Evolutionary conservation across 1,140 invertebrate species (phyloP).

Genomic region (Lethrus apterus): DNA sequence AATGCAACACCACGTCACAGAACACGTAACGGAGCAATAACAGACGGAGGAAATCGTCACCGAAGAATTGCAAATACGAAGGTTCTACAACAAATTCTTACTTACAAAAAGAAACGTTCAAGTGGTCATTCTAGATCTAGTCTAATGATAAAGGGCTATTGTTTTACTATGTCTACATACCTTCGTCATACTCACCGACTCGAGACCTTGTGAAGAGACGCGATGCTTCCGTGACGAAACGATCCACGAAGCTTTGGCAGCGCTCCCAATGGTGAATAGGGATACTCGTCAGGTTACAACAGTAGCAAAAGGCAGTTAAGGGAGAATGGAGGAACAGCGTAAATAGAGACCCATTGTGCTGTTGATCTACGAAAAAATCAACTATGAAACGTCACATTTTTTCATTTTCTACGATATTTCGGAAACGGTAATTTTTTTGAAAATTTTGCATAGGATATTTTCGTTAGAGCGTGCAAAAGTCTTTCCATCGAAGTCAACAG

Average conservation of each 20-base stretch:
- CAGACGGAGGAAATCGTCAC: slow-evolving; percentile 87
- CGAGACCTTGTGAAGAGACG: slow-evolving; percentile 73
- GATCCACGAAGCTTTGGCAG: slow-evolving; percentile 79
- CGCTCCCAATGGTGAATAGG: slow-evolving; percentile 85
- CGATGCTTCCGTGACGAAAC: slow-evolving; percentile 84
- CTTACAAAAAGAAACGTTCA: too few species aligned
- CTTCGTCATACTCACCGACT: slow-evolving; percentile 60
- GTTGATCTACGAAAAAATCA: slow-evolving; percentile 60
- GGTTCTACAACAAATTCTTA: slow-evolving; percentile 64
- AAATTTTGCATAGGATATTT: too few species aligned
- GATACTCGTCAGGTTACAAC: slow-evolving; percentile 81
- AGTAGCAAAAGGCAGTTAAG: slow-evolving; percentile 85
- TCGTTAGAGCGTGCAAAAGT: too few species aligned
- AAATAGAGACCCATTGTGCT: slow-evolving; percentile 88
- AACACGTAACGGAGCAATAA: slow-evolving; percentile 86
- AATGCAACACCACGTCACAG: slow-evolving; percentile 79
- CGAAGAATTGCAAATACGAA: slow-evolving; percentile 80
- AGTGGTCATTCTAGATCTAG: too few species aligned
- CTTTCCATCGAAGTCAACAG: too few species aligned
- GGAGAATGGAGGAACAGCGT: slow-evolving; percentile 93
- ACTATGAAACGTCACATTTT: slow-evolving; percentile 2
- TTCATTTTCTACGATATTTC: too few species aligned
- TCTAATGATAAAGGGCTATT: too few species aligned
- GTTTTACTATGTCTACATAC: too few species aligned
- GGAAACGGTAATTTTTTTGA: too few species aligned